Base-by-base conservation (phyloP, 1,140 invertebrate genomes). In the Heterodera carotae region DNA sequence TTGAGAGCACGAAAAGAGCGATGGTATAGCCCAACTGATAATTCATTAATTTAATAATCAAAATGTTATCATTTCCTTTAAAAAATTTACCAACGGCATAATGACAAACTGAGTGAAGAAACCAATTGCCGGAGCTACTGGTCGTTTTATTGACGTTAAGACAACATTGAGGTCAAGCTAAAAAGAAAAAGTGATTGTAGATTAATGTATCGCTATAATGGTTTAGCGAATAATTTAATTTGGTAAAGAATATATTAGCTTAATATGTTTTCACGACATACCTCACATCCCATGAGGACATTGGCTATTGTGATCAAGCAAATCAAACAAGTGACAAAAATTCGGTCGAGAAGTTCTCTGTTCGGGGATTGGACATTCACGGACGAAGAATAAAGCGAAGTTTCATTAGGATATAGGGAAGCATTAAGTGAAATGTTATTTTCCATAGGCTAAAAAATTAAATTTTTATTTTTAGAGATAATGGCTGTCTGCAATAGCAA, bases 211-310 rank as follows among this genome's bases (percentile, higher is more conserved):
- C 10, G n/a, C 27, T 34, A 31, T 18, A 33, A n/a, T 6, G 10
- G 39, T n/a, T 71, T 12, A 18, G 12, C n/a, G 4, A 71, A 29
- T 43, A 22, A 70, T 25, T n/a, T n/a, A n/a, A n/a, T n/a, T n/a
- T n/a, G n/a, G n/a, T n/a, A n/a, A n/a, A n/a, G n/a, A n/a, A n/a
- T n/a, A 18, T 10, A 7, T 27, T 31, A 12, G 12, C 1, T 29
- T 31, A 0, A 66, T 66, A 22, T 27, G 18, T 6, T 27, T 12
- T 71, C 25, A 53, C 34, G 31, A 72, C 31, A 59, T 25, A 96
- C 90, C 0, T 94, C 93, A 88, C 94, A 95, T 0, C 95, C 95
- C 90, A 96, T 96, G 88, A 96, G 95, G 64, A 96, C 92, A 86
- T 94, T 96, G 78, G 95, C 92, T 66, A 95, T 89, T 0, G 92